Evolutionary conservation across 2,888 invertebrate genomes (phyloP), one percentile per base, ranked within the genome.

Genomic region (Nipponacmea schrenckii): DNA sequence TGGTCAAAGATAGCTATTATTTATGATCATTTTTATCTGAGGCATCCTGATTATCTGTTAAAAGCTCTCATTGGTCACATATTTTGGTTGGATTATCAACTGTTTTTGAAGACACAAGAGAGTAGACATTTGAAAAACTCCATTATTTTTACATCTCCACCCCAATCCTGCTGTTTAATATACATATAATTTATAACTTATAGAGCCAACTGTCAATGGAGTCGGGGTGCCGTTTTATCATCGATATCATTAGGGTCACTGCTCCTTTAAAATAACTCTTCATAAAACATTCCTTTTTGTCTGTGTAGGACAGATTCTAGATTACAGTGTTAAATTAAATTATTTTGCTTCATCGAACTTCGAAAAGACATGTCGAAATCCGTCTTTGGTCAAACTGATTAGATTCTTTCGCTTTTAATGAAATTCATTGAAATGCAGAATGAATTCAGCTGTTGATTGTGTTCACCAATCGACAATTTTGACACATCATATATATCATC

Each of bases 381-480:
- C 20, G 56, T 24, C 56, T 20, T 56, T 56, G 56, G 56, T 56
- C 24, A 24, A 39, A 56, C 56, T 56, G 56, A 56, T 56, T 56
- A 56, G 56, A 56, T 56, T 56, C 24, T 56, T 24, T 20, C 56
- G 56, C 56, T 56, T 56, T 56, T 56, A 56, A 56, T 56, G 56
- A 56, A 56, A 56, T 56, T 56, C 56, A 56, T 56, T 56, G 56
- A 56, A 24, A 56, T 56, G 56, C 56, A 56, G 56, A 56, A 56
- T 56, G 56, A 24, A 24, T 56, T 56, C 24, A 56, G 56, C 56
- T 56, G 56, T 56, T 24, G 56, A 20, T 39, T 56, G 56, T 24
- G 20, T 56, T 56, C 56, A 24, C 56, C 56, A 56, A 56, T 56
- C 56, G 24, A 10, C 24, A 20, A 24, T 56, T 56, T 56, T 56